Conservation (phyloP, 1,140 invertebrate species). For the Telenomus remus region DNA sequence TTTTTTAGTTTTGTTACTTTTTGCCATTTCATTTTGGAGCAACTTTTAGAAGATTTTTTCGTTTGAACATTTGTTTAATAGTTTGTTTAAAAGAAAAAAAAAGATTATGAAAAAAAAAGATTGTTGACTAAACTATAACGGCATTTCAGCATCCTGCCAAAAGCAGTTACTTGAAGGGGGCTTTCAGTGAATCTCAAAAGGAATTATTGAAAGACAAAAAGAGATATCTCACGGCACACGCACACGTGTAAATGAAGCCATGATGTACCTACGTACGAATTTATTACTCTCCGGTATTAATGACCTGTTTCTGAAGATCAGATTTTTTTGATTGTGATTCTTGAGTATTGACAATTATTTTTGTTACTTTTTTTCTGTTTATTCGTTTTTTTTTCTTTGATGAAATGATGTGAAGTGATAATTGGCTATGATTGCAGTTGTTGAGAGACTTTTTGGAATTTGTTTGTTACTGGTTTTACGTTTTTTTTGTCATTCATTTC, state of each 20-base stretch:
- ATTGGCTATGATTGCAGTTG: constrained; percentile 73
- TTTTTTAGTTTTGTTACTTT: not conserved
- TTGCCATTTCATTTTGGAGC: not conserved
- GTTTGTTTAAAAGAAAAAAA: too few species aligned
- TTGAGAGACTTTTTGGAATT: constrained; percentile 72
- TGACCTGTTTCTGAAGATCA: constrained; percentile 65
- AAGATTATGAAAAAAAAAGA: constrained; percentile 9
- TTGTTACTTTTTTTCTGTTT: constrained; percentile 53
- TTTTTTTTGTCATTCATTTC: constrained; percentile 67
- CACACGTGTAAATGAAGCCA: constrained; percentile 74
- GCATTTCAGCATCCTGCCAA: constrained; percentile 75
- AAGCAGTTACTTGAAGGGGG: constrained; percentile 68
- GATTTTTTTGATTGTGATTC: constrained; percentile 71
- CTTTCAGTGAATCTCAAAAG: constrained; percentile 62
- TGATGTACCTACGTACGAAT: constrained; percentile 69
- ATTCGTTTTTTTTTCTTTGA: constrained; percentile 71
- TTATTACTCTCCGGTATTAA: constrained; percentile 62
- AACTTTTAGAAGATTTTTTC: too few species aligned
- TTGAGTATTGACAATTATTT: not conserved
- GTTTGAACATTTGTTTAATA: too few species aligned
- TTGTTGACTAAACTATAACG: constrained; percentile 63
- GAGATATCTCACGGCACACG: constrained; percentile 71
- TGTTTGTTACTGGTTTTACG: constrained; percentile 73
- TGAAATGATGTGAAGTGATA: constrained; percentile 71
- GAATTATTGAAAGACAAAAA: constrained; percentile 62